phyloP scores from a whole-genome alignment of 1,140 invertebrate species.

The Mercenaria mercenaria region DNA sequence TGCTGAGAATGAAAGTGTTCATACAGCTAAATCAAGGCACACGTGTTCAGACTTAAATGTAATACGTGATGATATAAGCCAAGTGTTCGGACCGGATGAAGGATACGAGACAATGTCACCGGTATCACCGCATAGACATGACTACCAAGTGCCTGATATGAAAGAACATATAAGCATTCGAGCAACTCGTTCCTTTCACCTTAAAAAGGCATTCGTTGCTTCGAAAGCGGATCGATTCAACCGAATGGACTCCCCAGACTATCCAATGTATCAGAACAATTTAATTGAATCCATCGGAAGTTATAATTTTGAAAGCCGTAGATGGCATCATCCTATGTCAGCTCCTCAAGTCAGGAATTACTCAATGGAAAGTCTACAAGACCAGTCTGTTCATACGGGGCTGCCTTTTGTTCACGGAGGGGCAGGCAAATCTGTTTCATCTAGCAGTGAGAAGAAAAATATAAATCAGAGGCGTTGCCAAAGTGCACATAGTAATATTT shows the following conservation, averaged over 20 bases:
- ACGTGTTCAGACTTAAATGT: constrained; percentile 5
- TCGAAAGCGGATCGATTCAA: neutral
- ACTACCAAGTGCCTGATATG: neutral
- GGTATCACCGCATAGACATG: neutral
- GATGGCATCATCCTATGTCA: constrained; percentile 5
- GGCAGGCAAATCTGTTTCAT: neutral
- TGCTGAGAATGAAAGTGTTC: constrained; percentile 10
- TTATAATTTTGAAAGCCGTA: constrained; percentile 32
- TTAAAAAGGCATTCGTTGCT: constrained; percentile 3
- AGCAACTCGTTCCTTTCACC: constrained; percentile 29
- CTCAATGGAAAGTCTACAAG: constrained; percentile 14
- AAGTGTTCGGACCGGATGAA: constrained; percentile 61
- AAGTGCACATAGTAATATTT: constrained; percentile 41
- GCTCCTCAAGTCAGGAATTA: constrained; percentile 37
- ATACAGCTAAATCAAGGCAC: neutral
- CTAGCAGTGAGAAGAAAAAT: neutral
- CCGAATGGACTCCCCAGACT: neutral
- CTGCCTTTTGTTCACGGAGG: constrained; percentile 43
- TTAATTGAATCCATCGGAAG: constrained; percentile 2
- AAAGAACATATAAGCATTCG: constrained; percentile 43
- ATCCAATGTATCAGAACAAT: neutral
- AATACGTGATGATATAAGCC: constrained; percentile 40
- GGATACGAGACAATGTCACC: constrained; percentile 63
- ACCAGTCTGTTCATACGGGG: constrained; percentile 14
- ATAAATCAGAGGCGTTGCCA: neutral